A percentile compares a stretch with the other conserved stretches of the same genome.
These are phyloP conservation scores for Drosophila pseudotakahashii DNA, from an alignment of 2,888 invertebrate species.

Conservation along the genomic window DNA sequence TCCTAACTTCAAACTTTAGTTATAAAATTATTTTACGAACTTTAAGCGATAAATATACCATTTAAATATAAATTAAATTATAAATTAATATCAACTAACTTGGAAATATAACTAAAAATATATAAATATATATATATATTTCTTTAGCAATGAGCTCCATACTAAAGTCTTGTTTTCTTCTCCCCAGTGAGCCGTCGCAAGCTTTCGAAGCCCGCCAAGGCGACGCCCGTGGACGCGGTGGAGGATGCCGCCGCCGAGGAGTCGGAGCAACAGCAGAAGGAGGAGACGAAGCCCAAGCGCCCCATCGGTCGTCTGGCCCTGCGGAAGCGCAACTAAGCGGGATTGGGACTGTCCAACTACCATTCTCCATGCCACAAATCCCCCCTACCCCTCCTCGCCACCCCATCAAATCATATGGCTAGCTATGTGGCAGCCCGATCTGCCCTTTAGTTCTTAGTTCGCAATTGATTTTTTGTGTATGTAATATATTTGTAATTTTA, in stretches of 20 bases:
- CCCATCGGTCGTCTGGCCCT: constrained; percentile 80
- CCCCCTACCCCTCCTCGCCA: background rate
- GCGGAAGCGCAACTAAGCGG: constrained; percentile 80
- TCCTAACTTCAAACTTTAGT: too few relatives aligned
- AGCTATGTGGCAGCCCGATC: constrained; percentile 72
- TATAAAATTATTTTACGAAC: too few relatives aligned
- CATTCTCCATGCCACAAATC: background rate
- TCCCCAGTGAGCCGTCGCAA: constrained; percentile 81
- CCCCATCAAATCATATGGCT: constrained; percentile 63
- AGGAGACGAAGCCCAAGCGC: constrained; percentile 81
- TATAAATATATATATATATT: too few relatives aligned
- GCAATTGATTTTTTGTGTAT: constrained; percentile 58
- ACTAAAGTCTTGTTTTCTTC: background rate
- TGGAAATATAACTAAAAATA: too few relatives aligned
- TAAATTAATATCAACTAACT: too few relatives aligned
- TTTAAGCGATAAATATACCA: too few relatives aligned
- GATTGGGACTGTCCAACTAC: background rate
- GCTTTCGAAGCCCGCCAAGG: constrained; percentile 73
- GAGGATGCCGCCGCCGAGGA: constrained; percentile 79
- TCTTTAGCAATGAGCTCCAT: too few relatives aligned
- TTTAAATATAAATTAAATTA: too few relatives aligned
- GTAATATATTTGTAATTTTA: constrained; percentile 54
- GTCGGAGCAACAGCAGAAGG: constrained; percentile 77
- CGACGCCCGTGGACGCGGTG: constrained; percentile 68
- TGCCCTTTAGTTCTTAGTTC: constrained; percentile 76